phyloP scores from a whole-genome alignment of 2,113 vertebrate genomes.

The Trichomycterus rosablanca region DNA sequence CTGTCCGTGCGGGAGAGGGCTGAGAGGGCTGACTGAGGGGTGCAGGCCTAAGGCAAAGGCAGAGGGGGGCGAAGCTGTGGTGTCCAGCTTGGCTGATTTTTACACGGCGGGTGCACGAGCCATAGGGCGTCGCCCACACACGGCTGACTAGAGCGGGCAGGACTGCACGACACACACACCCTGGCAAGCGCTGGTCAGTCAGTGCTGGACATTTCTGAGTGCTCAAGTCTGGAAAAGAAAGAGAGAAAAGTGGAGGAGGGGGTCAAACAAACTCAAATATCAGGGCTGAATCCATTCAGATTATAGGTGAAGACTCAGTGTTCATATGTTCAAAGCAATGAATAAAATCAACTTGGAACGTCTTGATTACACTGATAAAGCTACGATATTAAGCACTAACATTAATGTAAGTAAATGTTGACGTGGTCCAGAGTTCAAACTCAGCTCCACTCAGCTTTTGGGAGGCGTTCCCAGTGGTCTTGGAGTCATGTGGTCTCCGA shows the following conservation, averaged over 20 bases:
- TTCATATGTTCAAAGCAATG: background rate
- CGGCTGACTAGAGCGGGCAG: slow-evolving; percentile 48
- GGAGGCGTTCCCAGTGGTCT: slow-evolving; percentile 10
- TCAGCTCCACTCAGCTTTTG: background rate
- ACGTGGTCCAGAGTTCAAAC: background rate
- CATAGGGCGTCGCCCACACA: slow-evolving; percentile 70
- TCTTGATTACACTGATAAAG: background rate
- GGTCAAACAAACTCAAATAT: background rate
- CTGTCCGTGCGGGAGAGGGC: slow-evolving; percentile 22
- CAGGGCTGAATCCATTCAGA: background rate
- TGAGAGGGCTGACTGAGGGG: slow-evolving; percentile 56
- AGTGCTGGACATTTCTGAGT: background rate
- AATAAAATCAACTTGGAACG: background rate
- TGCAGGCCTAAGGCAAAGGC: slow-evolving; percentile 71
- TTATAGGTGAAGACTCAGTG: no score
- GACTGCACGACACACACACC: background rate
- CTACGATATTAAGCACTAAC: background rate
- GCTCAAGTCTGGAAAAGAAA: background rate
- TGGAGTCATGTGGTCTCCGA: slow-evolving; percentile 8
- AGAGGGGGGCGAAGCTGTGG: slow-evolving; percentile 74
- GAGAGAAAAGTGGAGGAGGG: background rate
- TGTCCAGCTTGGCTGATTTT: slow-evolving; percentile 96
- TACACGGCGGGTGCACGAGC: slow-evolving; percentile 75
- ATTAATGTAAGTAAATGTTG: slow-evolving; percentile 3
- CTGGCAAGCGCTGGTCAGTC: slow-evolving; percentile 8